These are phyloP conservation scores for Phengaris alcon DNA, from an alignment of 2,888 invertebrate genomes.

Conservation along the genomic window DNA sequence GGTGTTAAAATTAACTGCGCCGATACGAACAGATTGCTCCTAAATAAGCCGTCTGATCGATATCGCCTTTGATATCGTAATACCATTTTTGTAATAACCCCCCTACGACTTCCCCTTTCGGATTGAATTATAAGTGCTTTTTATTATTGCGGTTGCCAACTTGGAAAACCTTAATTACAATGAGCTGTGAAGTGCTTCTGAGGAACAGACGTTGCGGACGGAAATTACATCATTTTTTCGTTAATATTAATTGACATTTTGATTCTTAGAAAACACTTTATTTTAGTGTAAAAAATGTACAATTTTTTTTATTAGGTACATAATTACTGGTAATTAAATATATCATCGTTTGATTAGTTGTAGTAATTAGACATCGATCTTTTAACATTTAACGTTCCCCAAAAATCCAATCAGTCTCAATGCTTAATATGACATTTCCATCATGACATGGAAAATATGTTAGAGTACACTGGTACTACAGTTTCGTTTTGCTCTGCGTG, in stretches of 20 bases:
- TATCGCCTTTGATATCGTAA: conserved; percentile 38
- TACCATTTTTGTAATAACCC: conserved; percentile 30
- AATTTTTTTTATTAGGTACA: neutral
- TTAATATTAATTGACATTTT: neutral
- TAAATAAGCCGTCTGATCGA: conserved; percentile 37
- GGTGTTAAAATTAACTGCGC: conserved; percentile 37
- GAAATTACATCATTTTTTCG: neutral
- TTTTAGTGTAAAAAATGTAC: neutral
- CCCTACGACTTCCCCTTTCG: conserved; percentile 10
- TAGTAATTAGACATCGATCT: too few species aligned
- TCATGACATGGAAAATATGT: neutral
- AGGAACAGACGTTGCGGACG: neutral
- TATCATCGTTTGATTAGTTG: too few species aligned
- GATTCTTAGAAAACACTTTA: neutral
- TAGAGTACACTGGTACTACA: conserved; percentile 4
- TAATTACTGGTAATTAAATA: too few species aligned
- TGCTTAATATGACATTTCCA: neutral
- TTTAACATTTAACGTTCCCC: too few species aligned
- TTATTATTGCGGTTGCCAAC: neutral
- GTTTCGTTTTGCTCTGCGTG: conserved; percentile 15
- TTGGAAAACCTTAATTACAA: neutral
- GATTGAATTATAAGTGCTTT: neutral
- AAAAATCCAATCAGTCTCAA: neutral
- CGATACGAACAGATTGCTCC: conserved; percentile 37
- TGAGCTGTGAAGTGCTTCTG: neutral